Evolutionary conservation across 2,113 vertebrate species (phyloP), one percentile per base, ranked within the genome.

Genomic region (Pygathrix nemaeus): DNA sequence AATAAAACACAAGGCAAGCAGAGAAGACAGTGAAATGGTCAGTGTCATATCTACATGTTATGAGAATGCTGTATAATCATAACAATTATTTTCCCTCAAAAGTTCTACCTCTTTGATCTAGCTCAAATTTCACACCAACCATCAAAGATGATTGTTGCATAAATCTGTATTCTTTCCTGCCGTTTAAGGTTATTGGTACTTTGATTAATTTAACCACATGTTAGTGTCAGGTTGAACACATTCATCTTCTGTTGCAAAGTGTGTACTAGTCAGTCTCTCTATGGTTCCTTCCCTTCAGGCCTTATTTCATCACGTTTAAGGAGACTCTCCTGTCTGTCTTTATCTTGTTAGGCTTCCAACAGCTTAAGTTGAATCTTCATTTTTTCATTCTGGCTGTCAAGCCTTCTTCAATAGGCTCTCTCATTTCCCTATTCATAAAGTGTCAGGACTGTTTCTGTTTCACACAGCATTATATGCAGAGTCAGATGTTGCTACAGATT

Each of bases 221-320:
- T 99, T 99, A 98, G 99, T 99, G 99, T 99, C 99, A 99, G 99
- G 99, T 99, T 99, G 98, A 97, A 98, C 98, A 99, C 98, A 98
- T 99, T 99, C 98, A 98, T 98, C 99, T 98, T 98, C 98, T 99
- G 98, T 99, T 99, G 98, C 98, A 98, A 98, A 98, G 98, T 98
- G 98, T 99, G 98, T 98, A 98, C 98, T 98, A 98, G 98, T 99
- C 99, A 98, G 98, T 99, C 99, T 99, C 98, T 98, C 99, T 98
- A 98, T 99, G 98, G 98, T 98, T 99, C 99, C 98, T 98, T 99
- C 98, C 99, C 99, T 99, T 99, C 99, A 98, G 98, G 99, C 99
- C 98, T 97, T 98, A 98, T 99, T 99, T 98, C 98, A 98, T 99
- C 99, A 99, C 98, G 93, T 98, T 98, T 98, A 98, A 98, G 98